Base-by-base conservation (phyloP, 2,888 invertebrate species). In the Scaptomyza cyrtandrae region DNA sequence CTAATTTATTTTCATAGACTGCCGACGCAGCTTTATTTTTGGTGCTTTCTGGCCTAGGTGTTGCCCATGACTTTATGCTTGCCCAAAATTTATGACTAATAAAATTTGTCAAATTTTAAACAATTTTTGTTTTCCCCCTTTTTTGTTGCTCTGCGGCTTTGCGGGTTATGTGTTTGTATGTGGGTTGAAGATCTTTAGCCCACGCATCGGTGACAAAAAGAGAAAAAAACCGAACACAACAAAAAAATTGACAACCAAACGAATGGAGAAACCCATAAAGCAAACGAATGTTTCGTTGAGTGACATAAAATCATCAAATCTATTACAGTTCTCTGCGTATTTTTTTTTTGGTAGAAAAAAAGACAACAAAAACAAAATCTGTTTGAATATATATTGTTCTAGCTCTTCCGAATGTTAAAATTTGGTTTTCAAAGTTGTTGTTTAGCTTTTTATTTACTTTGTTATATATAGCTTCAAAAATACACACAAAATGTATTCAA, bases 271-370 rank as follows among this genome's bases (percentile, higher is more conserved):
- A 58, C 57, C 53, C 41, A 76, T 60, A 64, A 77, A 49, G 57
- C 73, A 55, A 16, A 29, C 49, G 59, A 75, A 66, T 65, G 62
- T 52, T 66, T 55, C 58, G 71, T 67, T 86, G 80, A 82, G 81
- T 88, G 82, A 72, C 79, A 60, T 83, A 87, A 83, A 85, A 89
- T 83, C 88, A 85, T 89, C 75, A 83, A 83, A 89, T 69, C 88
- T 84, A 86, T 88, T 84, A 89, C 79, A 66, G 50, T 70, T 80
- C 62, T 50, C 58, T 54, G 14, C 41, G 10, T 45, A 24, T 73
- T 67, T 67, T 74, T 59, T 60, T 62, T 37, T 37, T 39, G n/a
- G n/a, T 37, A 33, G 10, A 29, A 58, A 16, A 52, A 44, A 56
- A 41, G 33, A 41, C 16, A 16, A 35, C 11, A 27, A 6, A 0